These are phyloP conservation scores for Apoda limacodes DNA, from an alignment of 2,888 invertebrate genomes.

Conservation along the genomic window DNA sequence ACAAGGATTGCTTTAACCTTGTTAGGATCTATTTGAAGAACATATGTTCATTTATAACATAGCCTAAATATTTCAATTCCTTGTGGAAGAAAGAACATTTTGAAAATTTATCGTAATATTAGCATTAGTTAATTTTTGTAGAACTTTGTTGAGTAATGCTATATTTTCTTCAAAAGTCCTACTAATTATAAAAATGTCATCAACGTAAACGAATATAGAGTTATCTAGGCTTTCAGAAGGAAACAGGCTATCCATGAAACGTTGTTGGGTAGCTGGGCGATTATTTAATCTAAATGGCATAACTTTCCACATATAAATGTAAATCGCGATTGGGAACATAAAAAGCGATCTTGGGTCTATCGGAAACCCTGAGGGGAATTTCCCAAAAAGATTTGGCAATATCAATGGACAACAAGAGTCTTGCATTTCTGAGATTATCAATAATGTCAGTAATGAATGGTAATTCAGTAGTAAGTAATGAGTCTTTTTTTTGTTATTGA, in stretches of 20 bases:
- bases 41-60: slow-evolving; percentile 23
- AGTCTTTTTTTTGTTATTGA: slow-evolving; percentile 16
- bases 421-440: too few species aligned
- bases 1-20: slow-evolving; percentile 21
- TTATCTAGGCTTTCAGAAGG: too few species aligned
- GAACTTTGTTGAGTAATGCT: slow-evolving; percentile 14
- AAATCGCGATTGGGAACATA: slow-evolving; percentile 16
- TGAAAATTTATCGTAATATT: slow-evolving; percentile 17
- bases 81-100: too few species aligned
- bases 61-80: slow-evolving; percentile 17
- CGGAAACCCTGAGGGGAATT: slow-evolving; percentile 10
- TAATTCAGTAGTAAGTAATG: slow-evolving; percentile 15
- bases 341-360: slow-evolving; percentile 18
- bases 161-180: slow-evolving; percentile 20
- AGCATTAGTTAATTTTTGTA: slow-evolving; percentile 16
- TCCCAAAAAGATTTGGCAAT: too few species aligned
- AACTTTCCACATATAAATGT: slow-evolving; percentile 9
- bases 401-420: too few species aligned
- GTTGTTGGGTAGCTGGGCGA: slow-evolving; percentile 17
- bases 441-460: slow-evolving; percentile 17
- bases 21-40: slow-evolving; percentile 22
- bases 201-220: slow-evolving; percentile 19
- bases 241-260: too few species aligned
- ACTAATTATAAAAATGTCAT: slow-evolving; percentile 20
- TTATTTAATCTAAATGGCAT: slow-evolving; percentile 17